phyloP scores from a whole-genome alignment of 1,140 invertebrate species.

The Drosophila albomicans region DNA sequence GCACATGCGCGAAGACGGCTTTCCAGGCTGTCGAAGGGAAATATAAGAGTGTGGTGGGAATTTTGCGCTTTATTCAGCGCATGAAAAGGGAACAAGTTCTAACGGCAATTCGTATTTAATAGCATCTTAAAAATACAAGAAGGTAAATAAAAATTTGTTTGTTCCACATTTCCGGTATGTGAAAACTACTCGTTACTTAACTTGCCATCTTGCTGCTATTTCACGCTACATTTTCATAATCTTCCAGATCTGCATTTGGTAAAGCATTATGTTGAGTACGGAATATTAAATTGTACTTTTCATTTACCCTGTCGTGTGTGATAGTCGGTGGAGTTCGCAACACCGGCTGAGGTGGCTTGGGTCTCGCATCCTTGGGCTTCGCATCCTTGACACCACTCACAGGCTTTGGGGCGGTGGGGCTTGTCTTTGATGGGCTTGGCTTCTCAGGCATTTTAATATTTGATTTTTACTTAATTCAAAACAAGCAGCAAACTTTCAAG shows the following conservation, averaged over 20 bases:
- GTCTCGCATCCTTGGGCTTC: conserved; percentile 20
- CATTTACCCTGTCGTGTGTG: conserved; percentile 58
- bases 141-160: not conserved
- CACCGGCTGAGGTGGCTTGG: not conserved
- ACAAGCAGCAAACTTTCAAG: not conserved
- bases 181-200: not conserved
- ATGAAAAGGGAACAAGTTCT: conserved; percentile 7
- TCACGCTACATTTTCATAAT: conserved; percentile 49
- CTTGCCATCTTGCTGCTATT: not conserved
- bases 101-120: conserved; percentile 35
- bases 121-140: conserved; percentile 22
- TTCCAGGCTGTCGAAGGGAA: conserved; percentile 55
- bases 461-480: not conserved
- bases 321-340: conserved; percentile 35
- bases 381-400: conserved; percentile 10
- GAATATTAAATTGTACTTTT: not conserved
- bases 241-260: conserved; percentile 49
- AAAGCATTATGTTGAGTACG: not conserved
- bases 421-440: conserved; percentile 17
- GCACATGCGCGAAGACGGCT: conserved; percentile 42
- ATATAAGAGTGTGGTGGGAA: conserved; percentile 65
- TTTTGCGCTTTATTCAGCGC: conserved; percentile 75
- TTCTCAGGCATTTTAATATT: conserved; percentile 54
- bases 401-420: not conserved
- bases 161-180: not conserved